phyloP scores from a whole-genome alignment of 2,797 vertebrate species.

The Xenops minutus region DNA sequence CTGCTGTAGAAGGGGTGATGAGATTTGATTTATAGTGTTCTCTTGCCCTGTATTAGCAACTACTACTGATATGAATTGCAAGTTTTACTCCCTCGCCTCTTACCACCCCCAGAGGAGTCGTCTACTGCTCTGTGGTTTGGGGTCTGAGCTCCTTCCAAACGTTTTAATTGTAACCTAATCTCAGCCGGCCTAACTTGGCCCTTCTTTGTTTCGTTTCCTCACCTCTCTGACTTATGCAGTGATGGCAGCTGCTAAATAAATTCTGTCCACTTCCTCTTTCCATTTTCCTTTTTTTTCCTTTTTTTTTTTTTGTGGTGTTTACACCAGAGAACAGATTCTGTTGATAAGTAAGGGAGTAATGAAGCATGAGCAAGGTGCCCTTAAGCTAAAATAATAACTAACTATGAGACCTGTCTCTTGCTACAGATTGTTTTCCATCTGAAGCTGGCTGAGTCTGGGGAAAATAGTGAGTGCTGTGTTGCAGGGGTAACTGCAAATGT shows the following conservation, averaged over 20 bases:
- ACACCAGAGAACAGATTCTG: neutral
- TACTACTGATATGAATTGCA: neutral
- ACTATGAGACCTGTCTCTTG: neutral
- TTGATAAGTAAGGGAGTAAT: neutral
- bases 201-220: neutral
- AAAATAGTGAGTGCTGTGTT: neutral
- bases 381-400: neutral
- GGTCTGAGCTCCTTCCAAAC: neutral
- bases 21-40: neutral
- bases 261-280: neutral
- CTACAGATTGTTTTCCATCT: neutral
- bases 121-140: neutral
- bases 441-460: neutral
- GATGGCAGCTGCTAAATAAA: neutral
- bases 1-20: neutral
- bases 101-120: accelerated
- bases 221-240: neutral
- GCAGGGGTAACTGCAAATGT: neutral
- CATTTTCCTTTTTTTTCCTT: neutral
- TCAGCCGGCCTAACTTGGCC: neutral
- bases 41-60: neutral
- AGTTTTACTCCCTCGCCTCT: neutral
- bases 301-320: neutral
- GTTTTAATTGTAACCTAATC: neutral
- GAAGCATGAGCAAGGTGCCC: neutral